Evolutionary conservation across 2,113 vertebrate species (phyloP).

Genomic region (Engystomops pustulosus): DNA sequence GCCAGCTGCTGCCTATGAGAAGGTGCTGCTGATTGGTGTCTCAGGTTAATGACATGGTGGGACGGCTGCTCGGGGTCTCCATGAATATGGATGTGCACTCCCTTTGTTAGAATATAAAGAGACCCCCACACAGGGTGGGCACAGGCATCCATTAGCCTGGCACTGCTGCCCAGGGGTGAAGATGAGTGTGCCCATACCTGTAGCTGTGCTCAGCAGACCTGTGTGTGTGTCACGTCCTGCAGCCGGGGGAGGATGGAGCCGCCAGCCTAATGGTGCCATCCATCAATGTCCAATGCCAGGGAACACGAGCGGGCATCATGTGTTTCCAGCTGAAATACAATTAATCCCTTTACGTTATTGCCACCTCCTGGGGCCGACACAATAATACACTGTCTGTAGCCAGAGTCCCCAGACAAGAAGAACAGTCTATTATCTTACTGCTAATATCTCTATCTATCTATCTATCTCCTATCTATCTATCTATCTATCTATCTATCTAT

Average conservation of each 20-base stretch:
- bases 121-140: neutral
- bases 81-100: constrained; percentile 50
- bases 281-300: constrained; percentile 37
- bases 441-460: neutral
- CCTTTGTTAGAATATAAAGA: constrained; percentile 48
- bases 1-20: neutral
- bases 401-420: too few species aligned
- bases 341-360: constrained; percentile 16
- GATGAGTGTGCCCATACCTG: constrained; percentile 11
- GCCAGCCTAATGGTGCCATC: constrained; percentile 32
- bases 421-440: too few species aligned
- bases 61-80: neutral
- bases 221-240: neutral
- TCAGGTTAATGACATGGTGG: constrained; percentile 42
- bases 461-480: neutral
- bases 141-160: too few species aligned
- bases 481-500: constrained; percentile 32
- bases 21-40: constrained; percentile 21
- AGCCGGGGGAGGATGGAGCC: constrained; percentile 2
- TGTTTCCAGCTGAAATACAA: constrained; percentile 20
- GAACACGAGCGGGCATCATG: constrained; percentile 11
- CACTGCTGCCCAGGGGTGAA: neutral
- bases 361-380: constrained; percentile 50
- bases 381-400: too few species aligned
- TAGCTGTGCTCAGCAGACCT: neutral